Base-by-base conservation (phyloP, 1,140 invertebrate genomes). In the Glossosoma conforme region DNA sequence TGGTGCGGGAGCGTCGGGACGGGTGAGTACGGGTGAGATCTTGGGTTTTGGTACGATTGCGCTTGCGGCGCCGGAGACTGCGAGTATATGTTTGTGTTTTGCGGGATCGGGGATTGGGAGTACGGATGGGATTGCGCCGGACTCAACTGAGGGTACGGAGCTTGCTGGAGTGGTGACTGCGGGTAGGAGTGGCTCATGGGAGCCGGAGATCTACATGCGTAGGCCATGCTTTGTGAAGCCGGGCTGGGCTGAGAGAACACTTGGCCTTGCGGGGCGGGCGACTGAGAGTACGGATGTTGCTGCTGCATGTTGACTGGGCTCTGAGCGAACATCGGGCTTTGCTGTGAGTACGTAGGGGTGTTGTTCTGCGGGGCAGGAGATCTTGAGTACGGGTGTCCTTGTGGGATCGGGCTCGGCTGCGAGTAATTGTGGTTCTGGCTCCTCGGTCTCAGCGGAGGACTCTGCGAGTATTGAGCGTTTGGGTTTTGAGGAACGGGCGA, bases 81-180 rank as follows among this genome's bases (percentile, higher is more conserved):
- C n/a, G 52, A 48, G 45, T 47, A 54, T 8, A 54, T 54, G 38
- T 51, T 51, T 1, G 35, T 14, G 32, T 44, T 46, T 42, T 59
- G 57, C 1, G 69, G 69, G 50, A 67, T 64, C 3, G 72, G 72
- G 33, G 69, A 73, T 45, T 69, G 68, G 35, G 70, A 71, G 64
- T 71, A 74, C 24, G 63, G 62, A 59, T 67, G 68, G 52, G 67
- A 58, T 18, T 22, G 44, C 47, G 66, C 66, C 5, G 68, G 67
- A 30, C 69, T 67, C 54, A 62, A 60, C 18, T 66, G 65, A 5
- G 67, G 65, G 61, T 68, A 67, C n/a, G 66, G 60, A 35, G 62
- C 61, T 44, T 60, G 59, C 36, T 54, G 56, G 9, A 42, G 52
- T 18, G 65, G 65, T 15, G 65, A 67, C 32, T 62, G 64, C 15